phyloP scores from a whole-genome alignment of 2,113 vertebrate species.

The Sakesphorus luctuosus region DNA sequence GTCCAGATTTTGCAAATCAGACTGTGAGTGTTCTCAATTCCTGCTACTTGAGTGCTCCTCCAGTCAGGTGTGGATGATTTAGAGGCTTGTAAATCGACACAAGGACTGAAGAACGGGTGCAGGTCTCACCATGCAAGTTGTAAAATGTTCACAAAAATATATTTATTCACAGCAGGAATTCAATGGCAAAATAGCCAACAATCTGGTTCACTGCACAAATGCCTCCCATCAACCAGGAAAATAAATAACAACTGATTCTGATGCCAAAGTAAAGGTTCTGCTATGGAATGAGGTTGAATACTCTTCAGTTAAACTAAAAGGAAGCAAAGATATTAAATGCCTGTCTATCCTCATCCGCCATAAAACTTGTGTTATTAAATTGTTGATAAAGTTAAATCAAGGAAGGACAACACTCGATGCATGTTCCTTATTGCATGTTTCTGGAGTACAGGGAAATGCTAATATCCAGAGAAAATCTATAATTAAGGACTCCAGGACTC shows the following conservation, averaged over 20 bases:
- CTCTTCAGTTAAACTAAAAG: not conserved
- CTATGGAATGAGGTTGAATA: not conserved
- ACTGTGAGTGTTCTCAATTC: not conserved
- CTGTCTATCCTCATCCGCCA: not conserved
- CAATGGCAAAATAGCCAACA: not conserved
- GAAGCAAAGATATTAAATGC: not conserved
- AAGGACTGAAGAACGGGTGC: not conserved
- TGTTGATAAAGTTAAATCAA: not conserved
- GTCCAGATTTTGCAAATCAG: not conserved
- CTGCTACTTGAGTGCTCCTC: not conserved
- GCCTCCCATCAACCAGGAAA: not conserved
- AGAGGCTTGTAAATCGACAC: not conserved
- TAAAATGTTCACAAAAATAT: not conserved
- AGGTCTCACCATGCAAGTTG: not conserved
- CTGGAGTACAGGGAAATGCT: not conserved
- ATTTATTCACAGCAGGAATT: not conserved
- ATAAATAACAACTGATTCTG: not conserved
- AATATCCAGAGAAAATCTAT: not conserved
- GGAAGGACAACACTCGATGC: not conserved
- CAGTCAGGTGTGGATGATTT: not conserved
- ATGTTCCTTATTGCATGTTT: not conserved
- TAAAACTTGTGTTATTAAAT: not conserved
- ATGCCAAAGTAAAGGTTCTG: not conserved
- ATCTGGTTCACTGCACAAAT: not conserved
- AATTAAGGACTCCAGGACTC: not conserved